Evolutionary conservation across 2,888 invertebrate species (phyloP), one percentile per base, ranked within the genome.

Genomic region (Napeogenes inachia): DNA sequence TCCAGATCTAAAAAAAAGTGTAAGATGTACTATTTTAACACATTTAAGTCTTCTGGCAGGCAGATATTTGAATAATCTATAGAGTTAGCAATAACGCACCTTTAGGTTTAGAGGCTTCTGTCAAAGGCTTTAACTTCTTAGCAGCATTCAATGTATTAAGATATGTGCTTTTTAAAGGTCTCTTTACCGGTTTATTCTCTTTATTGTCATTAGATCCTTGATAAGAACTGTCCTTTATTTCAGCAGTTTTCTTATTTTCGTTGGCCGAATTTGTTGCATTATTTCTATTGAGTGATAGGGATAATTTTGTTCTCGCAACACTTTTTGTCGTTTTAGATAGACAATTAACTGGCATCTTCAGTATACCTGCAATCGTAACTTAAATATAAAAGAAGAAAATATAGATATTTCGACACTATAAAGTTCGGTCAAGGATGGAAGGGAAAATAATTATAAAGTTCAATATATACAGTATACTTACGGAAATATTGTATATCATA

Each of bases 291-390:
- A 89, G 75, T 68, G 89, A 88, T 63, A 91, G 78, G 62, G 87
- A 84, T 78, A 84, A 83, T 80, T 79, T 89, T 63, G 84, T 73
- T 81, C 82, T 89, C 65, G 82, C 84, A 71, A 81, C 84, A 80
- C 83, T 81, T 84, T 85, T 85, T 83, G 85, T 89, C 73, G 81
- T 83, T 83, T 85, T 82, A 66, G 79, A 76, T 69, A 83, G 78
- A 81, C 84, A 85, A 76, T 89, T 88, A 84, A 88, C 85, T 88
- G 88, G 91, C 91, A 91, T 91, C 89, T 91, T 91, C 89, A 88
- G 91, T 75, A 87, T 79, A 89, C 89, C 91, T 91, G 84, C 13
- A 81, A 87, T 70, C 67, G 60, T 59, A 68, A 70, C 64, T 53
- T 67, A 50, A 57, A 66, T 38, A 56, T 56, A 67, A 62, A 60